Conservation (phyloP, 2,113 vertebrate genomes). For the Serilophus lunatus region DNA sequence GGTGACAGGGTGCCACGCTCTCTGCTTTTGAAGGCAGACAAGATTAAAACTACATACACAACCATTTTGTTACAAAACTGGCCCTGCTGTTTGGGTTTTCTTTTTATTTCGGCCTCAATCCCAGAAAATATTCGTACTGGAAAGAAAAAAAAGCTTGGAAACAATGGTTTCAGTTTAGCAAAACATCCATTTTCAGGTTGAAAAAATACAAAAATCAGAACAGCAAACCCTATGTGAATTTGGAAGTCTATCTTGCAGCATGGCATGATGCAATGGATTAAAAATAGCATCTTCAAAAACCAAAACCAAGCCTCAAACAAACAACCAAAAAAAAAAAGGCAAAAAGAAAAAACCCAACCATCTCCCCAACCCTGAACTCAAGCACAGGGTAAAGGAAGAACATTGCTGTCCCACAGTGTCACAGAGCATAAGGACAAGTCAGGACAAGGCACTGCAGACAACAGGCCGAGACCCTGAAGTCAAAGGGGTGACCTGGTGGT, state of each 20-base stretch:
- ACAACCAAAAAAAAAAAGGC: neutral
- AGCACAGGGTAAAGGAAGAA: neutral
- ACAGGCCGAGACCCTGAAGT: neutral
- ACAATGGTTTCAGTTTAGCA: neutral
- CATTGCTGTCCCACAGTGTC: neutral
- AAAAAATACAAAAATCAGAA: neutral
- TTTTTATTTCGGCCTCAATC: neutral
- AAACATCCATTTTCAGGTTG: neutral
- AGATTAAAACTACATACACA: neutral
- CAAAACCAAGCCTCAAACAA: neutral
- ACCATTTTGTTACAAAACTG: neutral
- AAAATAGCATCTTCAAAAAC: neutral
- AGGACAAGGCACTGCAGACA: neutral
- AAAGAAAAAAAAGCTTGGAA: neutral
- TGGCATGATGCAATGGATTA: neutral
- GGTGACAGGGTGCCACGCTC: neutral
- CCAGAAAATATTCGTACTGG: neutral
- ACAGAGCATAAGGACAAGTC: accelerated
- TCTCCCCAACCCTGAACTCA: neutral
- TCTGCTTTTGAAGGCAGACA: neutral
- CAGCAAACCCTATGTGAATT: neutral
- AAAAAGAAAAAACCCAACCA: neutral
- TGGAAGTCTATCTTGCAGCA: neutral
- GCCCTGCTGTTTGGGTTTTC: too few relatives aligned
- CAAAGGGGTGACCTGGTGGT: neutral